Base-by-base conservation (phyloP, 2,797 vertebrate species). In the Coregonus ussuriensis region DNA sequence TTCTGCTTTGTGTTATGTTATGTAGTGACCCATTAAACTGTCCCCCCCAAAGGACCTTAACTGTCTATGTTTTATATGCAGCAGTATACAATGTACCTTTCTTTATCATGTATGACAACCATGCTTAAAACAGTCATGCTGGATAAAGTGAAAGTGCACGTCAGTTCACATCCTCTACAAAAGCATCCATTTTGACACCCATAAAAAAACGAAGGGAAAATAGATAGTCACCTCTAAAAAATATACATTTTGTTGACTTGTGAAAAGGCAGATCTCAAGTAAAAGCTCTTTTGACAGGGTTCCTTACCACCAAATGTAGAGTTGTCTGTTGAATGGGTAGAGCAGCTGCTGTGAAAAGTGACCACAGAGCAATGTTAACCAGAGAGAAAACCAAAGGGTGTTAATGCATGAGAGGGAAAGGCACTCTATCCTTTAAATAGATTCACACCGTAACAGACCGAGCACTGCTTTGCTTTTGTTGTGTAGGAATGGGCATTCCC, bases 401-500 rank as follows among this genome's bases (percentile, higher is more conserved):
- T 78, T 71, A 3, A 74, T 67, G 56, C 76, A 83, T 62, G 56
- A 62, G n/a, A 62, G 11, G 56, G 18, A 56, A 56, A 56, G 16
- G 15, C 15, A 18, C 9, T 56, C 53, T 62, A 59, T 25, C 25
- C 3, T 11, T 21, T 29, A 15, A 16, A 35, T 66, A 1, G 4
- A 67, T 6, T 31, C 2, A 62, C 56, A 56, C 53, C 18, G 21
- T 65, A 65, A 25, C 6, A 29, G 62, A 65, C 7, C 1, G 1
- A 54, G 53, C 18, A 18, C n/a, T 81, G 71, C 1, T 15, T 71
- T 86, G 76, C 21, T 82, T 85, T 76, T 75, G 62, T 4, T 62
- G 2, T 59, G 3, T 85, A 99, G 98, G 98, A 4, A 99, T 99
- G 98, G 97, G 98, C 0, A 80, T 99, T 82, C 91, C 98, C 83